phyloP scores from a whole-genome alignment of 2,113 vertebrate species.

The Grus americana region DNA sequence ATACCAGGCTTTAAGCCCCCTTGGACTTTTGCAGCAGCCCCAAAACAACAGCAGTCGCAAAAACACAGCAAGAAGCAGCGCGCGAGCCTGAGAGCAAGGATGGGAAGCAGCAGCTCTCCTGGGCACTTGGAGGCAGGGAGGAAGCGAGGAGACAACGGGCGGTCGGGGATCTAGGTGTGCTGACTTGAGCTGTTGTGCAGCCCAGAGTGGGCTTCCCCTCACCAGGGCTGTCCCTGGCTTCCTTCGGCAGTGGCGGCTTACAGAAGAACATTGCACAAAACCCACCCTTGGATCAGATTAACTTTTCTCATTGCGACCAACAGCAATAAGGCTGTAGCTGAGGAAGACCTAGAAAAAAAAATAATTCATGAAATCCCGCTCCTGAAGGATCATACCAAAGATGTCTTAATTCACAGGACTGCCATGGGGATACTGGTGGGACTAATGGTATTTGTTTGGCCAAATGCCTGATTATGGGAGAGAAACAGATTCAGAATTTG shows the following conservation, averaged over 20 bases:
- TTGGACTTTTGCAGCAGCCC: not conserved
- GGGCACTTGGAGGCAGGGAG: not conserved
- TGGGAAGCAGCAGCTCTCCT: not conserved
- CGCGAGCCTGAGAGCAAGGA: not conserved
- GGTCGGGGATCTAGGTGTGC: not conserved
- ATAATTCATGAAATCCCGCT: not conserved
- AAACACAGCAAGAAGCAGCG: not conserved
- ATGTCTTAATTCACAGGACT: fast-evolving
- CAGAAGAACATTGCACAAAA: not conserved
- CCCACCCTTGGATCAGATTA: not conserved
- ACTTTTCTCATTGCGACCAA: not conserved
- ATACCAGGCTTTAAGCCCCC: not conserved
- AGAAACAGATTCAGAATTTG: not conserved
- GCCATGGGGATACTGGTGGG: not conserved
- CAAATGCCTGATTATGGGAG: not conserved
- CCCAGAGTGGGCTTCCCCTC: not conserved
- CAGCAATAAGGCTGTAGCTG: not conserved
- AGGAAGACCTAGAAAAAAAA: not conserved
- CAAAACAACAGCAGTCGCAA: not conserved
- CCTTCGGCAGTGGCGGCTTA: not conserved
- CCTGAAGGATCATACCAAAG: not conserved
- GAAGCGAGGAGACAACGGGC: not conserved
- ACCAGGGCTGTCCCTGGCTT: not conserved
- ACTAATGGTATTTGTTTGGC: not conserved
- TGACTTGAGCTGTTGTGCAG: not conserved